phyloP scores from a whole-genome alignment of 1,140 invertebrate species.

The Diploscapter pachys region DNA sequence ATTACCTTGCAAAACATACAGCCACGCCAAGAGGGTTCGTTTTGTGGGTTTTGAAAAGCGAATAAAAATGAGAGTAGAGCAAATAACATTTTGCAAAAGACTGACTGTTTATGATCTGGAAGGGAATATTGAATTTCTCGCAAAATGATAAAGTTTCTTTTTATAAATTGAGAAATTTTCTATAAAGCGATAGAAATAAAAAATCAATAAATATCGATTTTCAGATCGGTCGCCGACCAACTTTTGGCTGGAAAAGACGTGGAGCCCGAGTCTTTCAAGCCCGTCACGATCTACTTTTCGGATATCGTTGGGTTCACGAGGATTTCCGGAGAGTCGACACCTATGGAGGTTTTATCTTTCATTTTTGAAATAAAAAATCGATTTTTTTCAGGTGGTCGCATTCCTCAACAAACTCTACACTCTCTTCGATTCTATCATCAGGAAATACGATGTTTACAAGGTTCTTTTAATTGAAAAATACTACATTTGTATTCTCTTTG shows the following conservation, averaged over 20 bases:
- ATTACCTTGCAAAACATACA: too few relatives aligned
- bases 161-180: too few relatives aligned
- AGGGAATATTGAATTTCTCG: too few relatives aligned
- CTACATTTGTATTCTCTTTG: too few relatives aligned
- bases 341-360: slow-evolving; percentile 52
- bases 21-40: too few relatives aligned
- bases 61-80: too few relatives aligned
- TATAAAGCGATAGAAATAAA: not conserved
- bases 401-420: slow-evolving; percentile 73
- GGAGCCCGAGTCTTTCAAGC: slow-evolving; percentile 50
- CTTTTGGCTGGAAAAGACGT: slow-evolving; percentile 53
- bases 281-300: slow-evolving; percentile 67
- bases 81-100: too few relatives aligned
- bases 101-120: too few relatives aligned
- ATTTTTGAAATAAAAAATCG: not conserved
- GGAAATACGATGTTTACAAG: slow-evolving; percentile 96
- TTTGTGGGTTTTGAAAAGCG: too few relatives aligned
- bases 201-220: slow-evolving; percentile 5
- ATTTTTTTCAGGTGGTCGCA: slow-evolving; percentile 50
- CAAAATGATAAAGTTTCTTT: too few relatives aligned
- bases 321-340: slow-evolving; percentile 72
- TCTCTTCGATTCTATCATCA: slow-evolving; percentile 90
- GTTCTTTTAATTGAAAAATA: slow-evolving; percentile 62
- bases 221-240: slow-evolving; percentile 50
- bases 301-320: slow-evolving; percentile 96